Evolutionary conservation across 2,797 vertebrate species (phyloP), one percentile per base, ranked within the genome.

Genomic region (Mus spretus): DNA sequence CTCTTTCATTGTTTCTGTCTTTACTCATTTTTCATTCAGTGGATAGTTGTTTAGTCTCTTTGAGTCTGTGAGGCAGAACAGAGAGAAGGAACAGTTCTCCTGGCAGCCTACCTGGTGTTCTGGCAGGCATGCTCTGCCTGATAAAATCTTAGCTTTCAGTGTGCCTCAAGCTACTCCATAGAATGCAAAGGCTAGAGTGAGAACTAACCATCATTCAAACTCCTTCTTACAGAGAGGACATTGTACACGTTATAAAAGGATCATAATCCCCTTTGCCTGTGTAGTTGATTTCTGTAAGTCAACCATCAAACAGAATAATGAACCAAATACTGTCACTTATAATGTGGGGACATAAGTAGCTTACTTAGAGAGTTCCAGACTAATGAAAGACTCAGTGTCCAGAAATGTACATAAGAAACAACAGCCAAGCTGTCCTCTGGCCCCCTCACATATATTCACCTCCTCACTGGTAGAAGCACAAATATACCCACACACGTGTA

Each of bases 241-340:
- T 72, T 96, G 17, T 92, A 53, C 65, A 70, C 91, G 65, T 90
- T 67, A 75, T 81, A 47, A 96, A 97, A 88, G 87, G 87, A 88
- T 47, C 34, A 40, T 37, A 70, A 55, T 92, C 37, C 89, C 24
- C 53, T 95, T 97, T 93, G 84, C 61, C 61, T 91, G 17, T 55
- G 95, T 24, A 79, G 61, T 93, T 22, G 80, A n/a, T 81, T 93
- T 59, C 70, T 95, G 0, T 90, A 98, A 96, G 65, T 96, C 81
- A 96, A 7, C 77, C 59, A 19, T 97, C 61, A 91, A 92, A 97
- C 97, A 88, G 93, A 93, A 94, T 67, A 75, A 0, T 96, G 53
- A 50, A 20, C 26, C 85, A 81, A 97, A 97, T 96, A 95, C 11
- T 92, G 75, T 50, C 0, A 96, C 72, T 97, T 75, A 95, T 67